Percentiles rank a stretch among this genome's conserved stretches.
Conservation (phyloP, 2,888 invertebrate genomes). For the Coelinius sp. region DNA sequence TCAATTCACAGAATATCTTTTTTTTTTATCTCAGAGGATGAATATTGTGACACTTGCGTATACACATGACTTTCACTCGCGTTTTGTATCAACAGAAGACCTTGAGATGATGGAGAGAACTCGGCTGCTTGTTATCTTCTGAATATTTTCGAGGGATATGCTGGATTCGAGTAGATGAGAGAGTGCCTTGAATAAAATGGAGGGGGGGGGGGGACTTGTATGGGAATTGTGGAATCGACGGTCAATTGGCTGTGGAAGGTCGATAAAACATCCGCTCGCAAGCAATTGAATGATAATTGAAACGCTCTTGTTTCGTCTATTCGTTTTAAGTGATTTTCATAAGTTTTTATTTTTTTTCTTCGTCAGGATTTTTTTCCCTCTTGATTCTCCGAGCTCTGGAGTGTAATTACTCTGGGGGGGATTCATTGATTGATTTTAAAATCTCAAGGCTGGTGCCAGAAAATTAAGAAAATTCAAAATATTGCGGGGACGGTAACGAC, state of each 20-base stretch:
- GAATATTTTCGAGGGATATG: not conserved
- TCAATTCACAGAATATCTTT: not conserved
- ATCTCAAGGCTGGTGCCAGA: no score
- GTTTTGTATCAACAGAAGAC: slow-evolving; percentile 48
- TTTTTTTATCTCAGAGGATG: not conserved
- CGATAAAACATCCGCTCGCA: not conserved
- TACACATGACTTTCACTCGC: slow-evolving; percentile 60
- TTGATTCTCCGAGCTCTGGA: not conserved
- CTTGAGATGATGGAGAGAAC: slow-evolving; percentile 46
- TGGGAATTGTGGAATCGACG: slow-evolving; percentile 13
- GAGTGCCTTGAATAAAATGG: not conserved
- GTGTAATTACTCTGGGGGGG: no score
- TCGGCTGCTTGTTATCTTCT: slow-evolving; percentile 18
- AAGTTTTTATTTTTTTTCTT: not conserved
- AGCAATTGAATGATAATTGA: slow-evolving; percentile 33
- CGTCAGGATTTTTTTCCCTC: not conserved
- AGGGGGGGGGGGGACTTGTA: not conserved
- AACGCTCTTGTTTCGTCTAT: slow-evolving; percentile 40
- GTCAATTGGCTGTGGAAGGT: slow-evolving; percentile 14
- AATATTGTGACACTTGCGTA: slow-evolving; percentile 33
- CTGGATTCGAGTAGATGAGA: not conserved
- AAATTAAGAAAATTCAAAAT: no score
- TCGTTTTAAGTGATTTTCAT: slow-evolving; percentile 1
- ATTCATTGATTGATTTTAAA: no score
- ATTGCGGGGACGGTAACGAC: no score